Conservation (phyloP, 2,113 vertebrate species). For the Loxodonta africana region DNA sequence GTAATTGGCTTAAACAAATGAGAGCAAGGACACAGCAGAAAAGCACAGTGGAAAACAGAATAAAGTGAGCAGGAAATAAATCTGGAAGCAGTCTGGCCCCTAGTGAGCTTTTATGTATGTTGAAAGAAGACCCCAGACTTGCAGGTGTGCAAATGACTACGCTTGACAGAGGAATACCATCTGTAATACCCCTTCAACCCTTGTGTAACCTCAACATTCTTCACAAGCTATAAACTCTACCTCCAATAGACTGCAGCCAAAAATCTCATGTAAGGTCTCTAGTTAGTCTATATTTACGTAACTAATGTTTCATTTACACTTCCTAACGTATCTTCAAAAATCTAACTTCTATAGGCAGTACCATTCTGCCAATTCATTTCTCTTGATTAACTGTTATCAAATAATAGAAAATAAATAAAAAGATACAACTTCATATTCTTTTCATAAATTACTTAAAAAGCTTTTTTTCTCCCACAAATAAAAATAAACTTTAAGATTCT, state of each 20-base stretch:
- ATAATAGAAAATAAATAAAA: neutral
- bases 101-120: conserved; percentile 61
- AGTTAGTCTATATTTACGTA: neutral
- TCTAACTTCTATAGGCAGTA: neutral
- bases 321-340: neutral
- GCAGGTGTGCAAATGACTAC: conserved; percentile 82
- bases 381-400: neutral
- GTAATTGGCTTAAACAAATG: conserved; percentile 28
- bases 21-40: conserved; percentile 20
- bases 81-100: conserved; percentile 65
- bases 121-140: conserved; percentile 57
- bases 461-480: neutral
- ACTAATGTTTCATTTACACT: neutral
- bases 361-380: neutral
- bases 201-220: conserved; percentile 67
- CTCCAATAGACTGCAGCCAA: neutral
- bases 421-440: conserved; percentile 6
- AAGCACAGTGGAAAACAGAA: conserved; percentile 23
- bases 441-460: neutral
- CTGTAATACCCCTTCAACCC: conserved; percentile 65
- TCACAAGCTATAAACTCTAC: neutral
- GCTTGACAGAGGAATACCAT: conserved; percentile 61
- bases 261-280: neutral
- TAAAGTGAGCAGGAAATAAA: conserved; percentile 76
- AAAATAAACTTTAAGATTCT: conserved; percentile 39